Evolutionary conservation across 1,140 invertebrate species (phyloP).

Genomic region (Euura saliciscinereae): DNA sequence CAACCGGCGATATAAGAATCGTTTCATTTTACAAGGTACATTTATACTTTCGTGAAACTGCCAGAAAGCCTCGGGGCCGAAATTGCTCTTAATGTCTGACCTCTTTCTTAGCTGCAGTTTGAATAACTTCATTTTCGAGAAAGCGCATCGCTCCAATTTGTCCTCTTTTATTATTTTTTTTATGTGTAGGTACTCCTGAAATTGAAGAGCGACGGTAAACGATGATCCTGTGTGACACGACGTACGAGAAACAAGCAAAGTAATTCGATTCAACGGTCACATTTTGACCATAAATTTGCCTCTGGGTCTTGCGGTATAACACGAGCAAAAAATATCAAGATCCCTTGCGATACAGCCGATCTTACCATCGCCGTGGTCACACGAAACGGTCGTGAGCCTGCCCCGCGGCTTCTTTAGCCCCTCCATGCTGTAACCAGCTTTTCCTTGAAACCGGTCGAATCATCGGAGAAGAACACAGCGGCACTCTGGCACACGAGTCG

Average conservation of each 20-base stretch:
- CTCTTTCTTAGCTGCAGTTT: not conserved
- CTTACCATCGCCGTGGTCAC: not conserved
- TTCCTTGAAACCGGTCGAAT: not conserved
- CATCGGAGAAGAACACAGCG: not conserved
- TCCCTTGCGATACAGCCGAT: not conserved
- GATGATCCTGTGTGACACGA: not conserved
- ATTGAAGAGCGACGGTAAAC: not conserved
- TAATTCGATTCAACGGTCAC: not conserved
- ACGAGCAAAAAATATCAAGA: not conserved
- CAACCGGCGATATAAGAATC: no score
- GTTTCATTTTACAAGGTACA: no score
- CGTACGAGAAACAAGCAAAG: not conserved
- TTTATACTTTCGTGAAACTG: no score
- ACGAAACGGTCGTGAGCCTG: not conserved
- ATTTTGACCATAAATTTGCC: not conserved
- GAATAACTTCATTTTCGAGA: not conserved
- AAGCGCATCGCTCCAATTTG: not conserved
- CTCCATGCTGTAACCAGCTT: not conserved
- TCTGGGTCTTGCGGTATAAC: not conserved
- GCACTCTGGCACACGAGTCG: not conserved
- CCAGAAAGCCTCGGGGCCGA: not conserved
- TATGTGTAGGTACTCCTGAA: not conserved
- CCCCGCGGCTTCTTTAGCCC: not conserved
- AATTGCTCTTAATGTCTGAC: not conserved
- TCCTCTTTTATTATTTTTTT: not conserved